Evolutionary conservation across 2,888 invertebrate genomes (phyloP), one percentile per base, ranked within the genome.

Genomic region (Philhelius pedissequus): DNA sequence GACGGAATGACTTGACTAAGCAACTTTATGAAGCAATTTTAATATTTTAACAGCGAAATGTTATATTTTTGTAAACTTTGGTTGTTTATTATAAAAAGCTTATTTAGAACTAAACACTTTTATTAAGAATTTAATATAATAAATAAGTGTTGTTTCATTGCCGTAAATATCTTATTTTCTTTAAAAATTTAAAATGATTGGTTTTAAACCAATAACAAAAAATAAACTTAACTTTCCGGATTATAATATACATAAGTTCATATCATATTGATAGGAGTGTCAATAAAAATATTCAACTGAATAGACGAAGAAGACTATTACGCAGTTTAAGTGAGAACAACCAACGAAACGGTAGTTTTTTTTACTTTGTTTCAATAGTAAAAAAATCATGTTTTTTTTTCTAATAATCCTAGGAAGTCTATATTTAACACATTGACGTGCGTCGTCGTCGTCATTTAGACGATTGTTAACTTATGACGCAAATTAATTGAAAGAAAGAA

Each of bases 281-380:
- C 32, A 58, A 35, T 48, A 25, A 35, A 69, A 48, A 73, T 56
- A 45, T 74, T 80, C 38, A 70, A 38, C 69, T 69, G 18, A 35
- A 80, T 69, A 48, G n/a, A 50, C 20, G 50, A 74, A 74, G 30
- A 40, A 60, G 66, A 68, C 52, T 62, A 73, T 69, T 54, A 82
- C 81, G 81, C 71, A 73, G 77, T 77, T 82, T 77, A 73, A 71
- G 81, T 77, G 81, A 77, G 81, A 15, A 68, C 35, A 75, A 45
- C 45, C 22, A 35, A 25, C 35, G 32, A 11, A 35, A 25, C 35
- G 32, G 32, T 5, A 25, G 25, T 4, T 32, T 56, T n/a, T 30
- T 20, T 22, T 54, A n/a, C 2, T 48, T 60, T 32, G 13, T 60
- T 68, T 74, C 18, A 52, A 52, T 58, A n/a, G 8, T 35, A 35